Conservation (phyloP, 2,113 vertebrate species). For the Eulemur macaco region DNA sequence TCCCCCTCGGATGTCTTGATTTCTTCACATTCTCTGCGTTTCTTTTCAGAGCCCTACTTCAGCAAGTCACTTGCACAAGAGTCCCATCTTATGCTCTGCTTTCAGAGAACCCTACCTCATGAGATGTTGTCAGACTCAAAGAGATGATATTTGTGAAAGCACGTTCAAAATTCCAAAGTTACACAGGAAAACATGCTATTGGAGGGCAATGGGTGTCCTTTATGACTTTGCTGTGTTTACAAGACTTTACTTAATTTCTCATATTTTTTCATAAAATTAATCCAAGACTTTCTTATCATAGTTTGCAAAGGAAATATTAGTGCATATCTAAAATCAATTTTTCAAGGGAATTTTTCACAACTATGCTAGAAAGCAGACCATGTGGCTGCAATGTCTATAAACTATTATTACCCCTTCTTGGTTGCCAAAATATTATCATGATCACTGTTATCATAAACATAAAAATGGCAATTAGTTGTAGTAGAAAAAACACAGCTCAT, state of each 20-base stretch:
- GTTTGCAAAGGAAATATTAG: not conserved
- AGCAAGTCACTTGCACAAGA: not conserved
- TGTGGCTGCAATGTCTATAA: not conserved
- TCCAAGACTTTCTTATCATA: not conserved
- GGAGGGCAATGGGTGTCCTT: not conserved
- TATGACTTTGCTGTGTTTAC: not conserved
- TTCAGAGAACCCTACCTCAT: not conserved
- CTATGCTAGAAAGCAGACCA: not conserved
- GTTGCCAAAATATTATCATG: not conserved
- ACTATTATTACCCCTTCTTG: not conserved
- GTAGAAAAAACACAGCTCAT: not conserved
- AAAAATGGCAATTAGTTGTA: not conserved
- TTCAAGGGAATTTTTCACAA: not conserved
- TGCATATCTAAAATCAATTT: not conserved
- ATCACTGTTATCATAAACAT: not conserved
- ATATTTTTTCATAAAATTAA: not conserved
- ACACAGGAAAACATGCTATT: not conserved
- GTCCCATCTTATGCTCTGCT: not conserved
- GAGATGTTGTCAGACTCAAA: not conserved
- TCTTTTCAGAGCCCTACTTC: not conserved
- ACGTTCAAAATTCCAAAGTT: not conserved
- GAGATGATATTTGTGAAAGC: not conserved
- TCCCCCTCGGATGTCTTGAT: not conserved
- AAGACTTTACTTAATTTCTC: not conserved
- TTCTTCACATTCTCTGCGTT: not conserved